A percentile compares a stretch with the other conserved stretches of the same genome.
phyloP scores from a whole-genome alignment of 2,888 invertebrate genomes.

The Hypsopygia costalis region DNA sequence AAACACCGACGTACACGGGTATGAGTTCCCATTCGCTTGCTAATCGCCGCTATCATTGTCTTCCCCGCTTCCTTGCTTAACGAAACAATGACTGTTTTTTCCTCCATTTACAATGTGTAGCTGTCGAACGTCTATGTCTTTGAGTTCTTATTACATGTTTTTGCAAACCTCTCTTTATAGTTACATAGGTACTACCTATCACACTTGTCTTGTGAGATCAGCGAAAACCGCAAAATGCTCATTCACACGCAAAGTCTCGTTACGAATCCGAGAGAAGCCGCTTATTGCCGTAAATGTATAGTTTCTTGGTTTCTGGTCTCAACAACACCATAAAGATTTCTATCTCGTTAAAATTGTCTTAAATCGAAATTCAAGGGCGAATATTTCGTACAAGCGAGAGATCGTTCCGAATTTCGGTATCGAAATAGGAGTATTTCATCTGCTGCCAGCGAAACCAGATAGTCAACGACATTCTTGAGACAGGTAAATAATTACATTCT shows the following conservation, averaged over 20 bases:
- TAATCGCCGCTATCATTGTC: slow-evolving; percentile 70
- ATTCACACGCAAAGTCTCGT: slow-evolving; percentile 53
- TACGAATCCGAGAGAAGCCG: slow-evolving; percentile 37
- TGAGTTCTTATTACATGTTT: slow-evolving; percentile 35
- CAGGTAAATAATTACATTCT: slow-evolving; percentile 46
- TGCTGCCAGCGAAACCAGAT: slow-evolving; percentile 32
- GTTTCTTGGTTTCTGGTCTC: slow-evolving; percentile 18
- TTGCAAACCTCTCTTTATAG: slow-evolving; percentile 29
- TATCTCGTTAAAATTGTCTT: slow-evolving; percentile 28
- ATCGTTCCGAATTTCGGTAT: slow-evolving; percentile 2
- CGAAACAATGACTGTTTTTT: slow-evolving; percentile 67
- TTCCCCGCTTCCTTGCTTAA: slow-evolving; percentile 60
- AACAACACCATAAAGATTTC: slow-evolving; percentile 31
- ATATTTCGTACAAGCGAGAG: slow-evolving; percentile 22
- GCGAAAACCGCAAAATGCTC: slow-evolving; percentile 60
- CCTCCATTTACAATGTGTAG: slow-evolving; percentile 54
- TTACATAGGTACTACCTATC: slow-evolving; percentile 31
- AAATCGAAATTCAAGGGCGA: slow-evolving; percentile 38
- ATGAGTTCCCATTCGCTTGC: slow-evolving; percentile 66
- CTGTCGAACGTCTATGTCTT: slow-evolving; percentile 48
- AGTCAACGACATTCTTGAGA: slow-evolving; percentile 38
- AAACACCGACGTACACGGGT: slow-evolving; percentile 55
- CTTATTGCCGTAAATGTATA: slow-evolving; percentile 35
- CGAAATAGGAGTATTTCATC: slow-evolving; percentile 24
- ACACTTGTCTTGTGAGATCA: slow-evolving; percentile 41